Conservation (phyloP, 2,113 vertebrate species). For the Sinocyclocheilus maitianheensis region DNA sequence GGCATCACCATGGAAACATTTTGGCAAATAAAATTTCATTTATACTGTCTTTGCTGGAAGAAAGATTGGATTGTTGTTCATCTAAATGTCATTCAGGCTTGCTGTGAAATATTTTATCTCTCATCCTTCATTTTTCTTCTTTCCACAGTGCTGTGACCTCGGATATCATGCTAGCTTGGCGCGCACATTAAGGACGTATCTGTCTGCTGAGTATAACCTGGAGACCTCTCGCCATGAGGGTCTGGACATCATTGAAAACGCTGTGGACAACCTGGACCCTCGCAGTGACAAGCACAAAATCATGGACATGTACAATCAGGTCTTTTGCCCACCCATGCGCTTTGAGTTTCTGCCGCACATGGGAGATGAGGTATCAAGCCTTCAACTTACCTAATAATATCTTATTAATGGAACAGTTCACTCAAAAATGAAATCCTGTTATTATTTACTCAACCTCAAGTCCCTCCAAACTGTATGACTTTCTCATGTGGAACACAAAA, state of each 20-base stretch:
- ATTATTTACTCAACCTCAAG: not conserved
- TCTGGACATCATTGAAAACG: constrained; percentile 91
- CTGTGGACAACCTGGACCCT: constrained; percentile 94
- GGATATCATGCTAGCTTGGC: constrained; percentile 95
- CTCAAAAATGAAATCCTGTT: not conserved
- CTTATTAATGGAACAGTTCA: not conserved
- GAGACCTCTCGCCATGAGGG: constrained; percentile 96
- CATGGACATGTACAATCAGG: constrained; percentile 99
- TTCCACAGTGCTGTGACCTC: constrained; percentile 89
- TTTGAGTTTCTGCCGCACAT: constrained; percentile 98
- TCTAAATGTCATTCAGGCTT: constrained; percentile 17
- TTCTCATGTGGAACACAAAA: not conserved
- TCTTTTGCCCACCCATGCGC: constrained; percentile 96
- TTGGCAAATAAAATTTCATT: constrained; percentile 1
- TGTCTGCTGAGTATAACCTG: constrained; percentile 96
- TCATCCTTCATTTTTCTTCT: constrained; percentile 25
- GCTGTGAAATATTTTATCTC: not conserved
- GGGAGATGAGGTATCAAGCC: constrained; percentile 89
- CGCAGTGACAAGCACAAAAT: constrained; percentile 97
- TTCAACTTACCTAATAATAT: not conserved
- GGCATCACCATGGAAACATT: constrained; percentile 35
- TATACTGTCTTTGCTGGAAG: not conserved
- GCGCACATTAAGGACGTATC: constrained; percentile 92
- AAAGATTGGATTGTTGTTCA: not conserved
- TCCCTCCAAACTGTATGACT: not conserved